A percentile compares a stretch with the other conserved stretches of the same genome.
Evolutionary conservation across 2,113 vertebrate genomes (phyloP).

Genomic region (Zapornia atra): DNA sequence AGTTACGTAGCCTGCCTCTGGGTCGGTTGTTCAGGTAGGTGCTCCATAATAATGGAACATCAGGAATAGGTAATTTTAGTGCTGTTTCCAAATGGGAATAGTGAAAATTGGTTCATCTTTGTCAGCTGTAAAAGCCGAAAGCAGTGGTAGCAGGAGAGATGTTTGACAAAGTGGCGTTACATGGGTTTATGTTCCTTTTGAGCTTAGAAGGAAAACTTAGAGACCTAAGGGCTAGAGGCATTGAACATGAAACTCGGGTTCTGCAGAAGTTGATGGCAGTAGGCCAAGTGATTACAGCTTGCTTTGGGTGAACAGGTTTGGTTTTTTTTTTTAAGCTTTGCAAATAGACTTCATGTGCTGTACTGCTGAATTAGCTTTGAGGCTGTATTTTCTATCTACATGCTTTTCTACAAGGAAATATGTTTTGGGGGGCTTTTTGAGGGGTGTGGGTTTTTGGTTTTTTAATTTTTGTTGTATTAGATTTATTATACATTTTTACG

Average conservation of each 20-base stretch:
- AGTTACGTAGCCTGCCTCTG: background rate
- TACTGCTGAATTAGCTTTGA: background rate
- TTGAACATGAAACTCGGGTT: background rate
- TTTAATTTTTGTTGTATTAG: background rate
- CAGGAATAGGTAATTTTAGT: background rate
- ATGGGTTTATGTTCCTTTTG: background rate
- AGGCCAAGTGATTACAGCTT: background rate
- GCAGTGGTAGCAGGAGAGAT: background rate
- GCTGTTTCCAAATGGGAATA: background rate
- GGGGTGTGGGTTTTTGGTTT: background rate
- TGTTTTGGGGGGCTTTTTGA: background rate
- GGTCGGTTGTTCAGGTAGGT: background rate
- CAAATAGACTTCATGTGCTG: background rate
- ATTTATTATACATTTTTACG: background rate
- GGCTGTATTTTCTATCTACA: background rate
- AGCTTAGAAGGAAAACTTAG: background rate
- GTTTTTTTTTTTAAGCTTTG: background rate
- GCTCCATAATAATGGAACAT: background rate
- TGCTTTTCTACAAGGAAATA: background rate
- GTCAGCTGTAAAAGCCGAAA: background rate
- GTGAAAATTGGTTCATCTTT: background rate
- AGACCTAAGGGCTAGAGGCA: background rate
- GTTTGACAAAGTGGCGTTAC: background rate
- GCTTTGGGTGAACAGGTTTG: background rate
- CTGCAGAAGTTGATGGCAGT: background rate